A percentile compares a stretch with the other conserved stretches of the same genome.
Evolutionary conservation across 92 coral and sea anemone genomes (phyloP).

Genomic region (Umimayanthus kanabou): DNA sequence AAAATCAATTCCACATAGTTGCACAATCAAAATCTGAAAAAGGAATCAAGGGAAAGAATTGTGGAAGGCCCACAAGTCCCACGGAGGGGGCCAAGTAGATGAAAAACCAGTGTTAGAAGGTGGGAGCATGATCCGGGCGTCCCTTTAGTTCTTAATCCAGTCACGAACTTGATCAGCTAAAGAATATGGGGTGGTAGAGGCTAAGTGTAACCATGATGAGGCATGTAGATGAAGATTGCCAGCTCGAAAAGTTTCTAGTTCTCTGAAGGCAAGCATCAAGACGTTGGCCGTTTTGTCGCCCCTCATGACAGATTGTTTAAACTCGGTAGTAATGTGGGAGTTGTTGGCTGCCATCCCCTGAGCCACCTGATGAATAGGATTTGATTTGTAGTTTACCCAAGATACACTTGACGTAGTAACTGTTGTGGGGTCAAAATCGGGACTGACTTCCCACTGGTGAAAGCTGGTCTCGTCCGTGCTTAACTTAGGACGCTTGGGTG

Average conservation of each 20-base stretch:
- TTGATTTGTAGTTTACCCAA: not conserved
- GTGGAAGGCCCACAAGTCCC: conserved; percentile 30
- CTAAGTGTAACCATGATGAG: not conserved
- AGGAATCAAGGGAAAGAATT: too few species aligned
- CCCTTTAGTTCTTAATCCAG: not conserved
- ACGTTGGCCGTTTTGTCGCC: not conserved
- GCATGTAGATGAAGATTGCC: not conserved
- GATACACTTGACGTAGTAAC: not conserved
- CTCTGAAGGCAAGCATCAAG: not conserved
- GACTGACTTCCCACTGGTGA: not conserved
- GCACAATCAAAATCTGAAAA: too few species aligned
- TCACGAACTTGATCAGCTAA: not conserved
- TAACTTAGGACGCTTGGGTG: not conserved
- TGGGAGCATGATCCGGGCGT: conserved; percentile 16
- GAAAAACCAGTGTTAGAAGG: conserved; percentile 28
- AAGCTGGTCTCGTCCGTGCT: not conserved
- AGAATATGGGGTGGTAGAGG: not conserved
- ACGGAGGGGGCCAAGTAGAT: conserved; percentile 49
- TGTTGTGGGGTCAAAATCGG: not conserved
- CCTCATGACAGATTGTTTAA: not conserved
- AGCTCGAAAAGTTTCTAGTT: not conserved
- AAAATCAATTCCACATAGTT: too few species aligned
- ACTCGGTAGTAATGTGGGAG: not conserved
- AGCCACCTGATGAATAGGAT: not conserved
- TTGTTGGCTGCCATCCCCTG: conserved; percentile 15